Percentiles rank a stretch among this genome's conserved stretches.
phyloP scores from a whole-genome alignment of 1,140 invertebrate genomes.

The Probaryconus sp. region DNA sequence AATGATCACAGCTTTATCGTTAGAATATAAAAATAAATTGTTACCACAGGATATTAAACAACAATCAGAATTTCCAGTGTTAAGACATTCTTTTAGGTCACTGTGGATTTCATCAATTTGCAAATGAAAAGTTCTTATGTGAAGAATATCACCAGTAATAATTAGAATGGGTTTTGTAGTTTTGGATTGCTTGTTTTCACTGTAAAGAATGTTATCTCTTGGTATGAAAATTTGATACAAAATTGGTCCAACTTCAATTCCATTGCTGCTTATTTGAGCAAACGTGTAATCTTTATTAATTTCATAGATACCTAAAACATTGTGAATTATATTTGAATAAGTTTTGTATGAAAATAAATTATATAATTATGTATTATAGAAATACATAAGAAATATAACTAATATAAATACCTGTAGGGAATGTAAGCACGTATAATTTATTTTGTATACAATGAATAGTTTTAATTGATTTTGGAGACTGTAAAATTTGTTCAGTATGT shows the following conservation, averaged over 20 bases:
- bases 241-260: constrained; percentile 59
- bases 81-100: constrained; percentile 40
- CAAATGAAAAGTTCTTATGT: constrained; percentile 36
- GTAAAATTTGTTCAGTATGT: constrained; percentile 20
- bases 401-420: constrained; percentile 63
- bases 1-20: constrained; percentile 24
- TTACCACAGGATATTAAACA: constrained; percentile 62
- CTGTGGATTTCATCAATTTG: constrained; percentile 24
- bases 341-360: background rate
- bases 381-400: background rate
- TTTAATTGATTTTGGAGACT: constrained; percentile 63
- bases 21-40: constrained; percentile 47
- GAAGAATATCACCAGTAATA: background rate
- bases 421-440: constrained; percentile 67
- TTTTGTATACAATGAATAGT: constrained; percentile 59
- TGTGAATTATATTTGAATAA: background rate
- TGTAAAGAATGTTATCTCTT: constrained; percentile 52
- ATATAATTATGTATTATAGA: too few species aligned
- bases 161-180: constrained; percentile 18
- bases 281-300: constrained; percentile 58
- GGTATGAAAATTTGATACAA: constrained; percentile 61
- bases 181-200: constrained; percentile 66
- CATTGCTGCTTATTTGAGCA: constrained; percentile 59
- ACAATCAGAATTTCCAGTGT: constrained; percentile 20
- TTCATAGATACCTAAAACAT: constrained; percentile 66